These are phyloP conservation scores for Drosophila helvetica DNA, from an alignment of 2,888 invertebrate genomes.

Conservation along the genomic window DNA sequence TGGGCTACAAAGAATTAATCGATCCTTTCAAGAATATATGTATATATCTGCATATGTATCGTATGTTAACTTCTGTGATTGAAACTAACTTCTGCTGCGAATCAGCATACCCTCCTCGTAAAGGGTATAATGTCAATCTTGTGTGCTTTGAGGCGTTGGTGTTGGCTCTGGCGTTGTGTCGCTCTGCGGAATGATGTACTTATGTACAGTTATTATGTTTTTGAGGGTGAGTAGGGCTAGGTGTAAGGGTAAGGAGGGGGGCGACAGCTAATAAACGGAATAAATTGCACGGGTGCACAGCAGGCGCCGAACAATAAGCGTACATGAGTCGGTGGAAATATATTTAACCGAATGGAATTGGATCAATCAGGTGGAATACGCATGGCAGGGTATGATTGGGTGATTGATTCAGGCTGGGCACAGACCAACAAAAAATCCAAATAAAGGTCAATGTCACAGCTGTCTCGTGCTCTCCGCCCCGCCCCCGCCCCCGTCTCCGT, in stretches of 20 bases:
- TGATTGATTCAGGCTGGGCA: conserved; percentile 35
- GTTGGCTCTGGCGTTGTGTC: conserved; percentile 18
- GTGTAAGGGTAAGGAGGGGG: neutral
- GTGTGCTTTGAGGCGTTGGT: conserved; percentile 14
- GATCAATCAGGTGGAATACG: conserved; percentile 55
- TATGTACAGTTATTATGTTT: conserved; percentile 55
- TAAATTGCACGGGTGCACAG: conserved; percentile 38
- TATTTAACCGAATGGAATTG: conserved; percentile 50
- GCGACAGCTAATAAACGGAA: conserved; percentile 61
- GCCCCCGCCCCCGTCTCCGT: no score
- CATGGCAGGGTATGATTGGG: conserved; percentile 43
- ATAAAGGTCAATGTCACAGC: conserved; percentile 72
- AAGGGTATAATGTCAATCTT: conserved; percentile 19
- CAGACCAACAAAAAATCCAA: conserved; percentile 30
- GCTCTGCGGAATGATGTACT: conserved; percentile 15
- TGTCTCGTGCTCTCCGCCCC: conserved; percentile 5
- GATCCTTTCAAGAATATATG: no score
- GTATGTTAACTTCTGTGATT: no score
- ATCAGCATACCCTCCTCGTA: neutral
- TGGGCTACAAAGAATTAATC: no score
- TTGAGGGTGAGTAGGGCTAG: neutral
- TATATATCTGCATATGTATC: no score
- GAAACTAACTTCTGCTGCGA: neutral
- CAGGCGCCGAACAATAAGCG: conserved; percentile 40
- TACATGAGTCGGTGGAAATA: conserved; percentile 65